Evolutionary conservation across 2,113 vertebrate species (phyloP), one percentile per base, ranked within the genome.

Genomic region (Corythaixoides concolor): DNA sequence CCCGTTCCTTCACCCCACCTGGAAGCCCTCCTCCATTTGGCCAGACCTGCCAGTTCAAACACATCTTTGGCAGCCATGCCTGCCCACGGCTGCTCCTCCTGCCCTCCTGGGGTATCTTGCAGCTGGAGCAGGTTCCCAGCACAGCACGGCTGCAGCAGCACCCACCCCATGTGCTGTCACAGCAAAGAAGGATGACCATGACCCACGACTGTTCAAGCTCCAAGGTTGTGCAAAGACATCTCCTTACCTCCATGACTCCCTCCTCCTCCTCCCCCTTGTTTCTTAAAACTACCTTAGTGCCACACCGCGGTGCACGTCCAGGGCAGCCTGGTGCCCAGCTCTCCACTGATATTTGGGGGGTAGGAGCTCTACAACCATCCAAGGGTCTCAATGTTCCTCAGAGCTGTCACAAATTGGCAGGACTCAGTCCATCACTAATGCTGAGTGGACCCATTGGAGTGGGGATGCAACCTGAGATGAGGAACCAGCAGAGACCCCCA

Each of bases 231-330:
- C 70, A 39, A 30, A 47, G 55, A 6, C 49, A 55, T 8, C 7
- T 27, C 80, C 21, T n/a, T 13, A 23, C 45, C 60, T 70, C 67
- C 62, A 17, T 30, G 27, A 6, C 37, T 24, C 30, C 60, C 3
- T 80, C 39, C 33, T 63, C 52, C 59, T 55, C 5, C 21, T 47
- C 30, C 47, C 26, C 30, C 21, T 0, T 39, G 32, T 33, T 74
- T 33, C 55, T 30, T 9, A 17, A 56, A 32, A 9, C 2, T 17
- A 26, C 55, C 50, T 37, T 8, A 37, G 53, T 45, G n/a, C 20
- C 53, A 22, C 33, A 11, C 28, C 1, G 1, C 55, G 3, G 3
- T 14, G 13, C 27, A 2, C 0, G 2, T 1, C 17, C 67, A 30
- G 72, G n/a, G 66, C 72, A 59, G 49, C 53, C 53, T 5, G 9